These are phyloP conservation scores for Poeciliopsis infans DNA, from an alignment of 2,797 vertebrate genomes.

Conservation along the genomic window DNA sequence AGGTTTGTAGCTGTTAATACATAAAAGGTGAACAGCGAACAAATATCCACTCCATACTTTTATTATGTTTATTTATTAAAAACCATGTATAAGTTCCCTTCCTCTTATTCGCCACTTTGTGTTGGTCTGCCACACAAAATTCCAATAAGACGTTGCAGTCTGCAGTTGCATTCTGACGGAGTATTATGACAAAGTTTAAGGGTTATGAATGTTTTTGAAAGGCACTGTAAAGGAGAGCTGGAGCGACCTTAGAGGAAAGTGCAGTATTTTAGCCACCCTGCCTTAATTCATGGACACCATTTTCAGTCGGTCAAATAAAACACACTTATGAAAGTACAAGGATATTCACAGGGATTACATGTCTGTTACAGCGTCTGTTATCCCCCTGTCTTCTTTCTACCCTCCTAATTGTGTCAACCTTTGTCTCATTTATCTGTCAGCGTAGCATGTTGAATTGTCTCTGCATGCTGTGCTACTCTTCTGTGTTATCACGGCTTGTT, in stretches of 20 bases:
- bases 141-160: neutral
- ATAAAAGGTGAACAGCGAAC: neutral
- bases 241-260: constrained; percentile 57
- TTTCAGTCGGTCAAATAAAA: constrained; percentile 36
- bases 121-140: neutral
- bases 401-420: constrained; percentile 22
- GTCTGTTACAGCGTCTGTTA: constrained; percentile 48
- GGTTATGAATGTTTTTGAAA: neutral
- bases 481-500: constrained; percentile 24
- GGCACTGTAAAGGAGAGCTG: constrained; percentile 9
- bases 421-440: constrained; percentile 41
- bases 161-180: neutral
- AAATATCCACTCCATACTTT: neutral
- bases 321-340: constrained; percentile 18
- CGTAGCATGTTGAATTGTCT: constrained; percentile 55
- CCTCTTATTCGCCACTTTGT: neutral
- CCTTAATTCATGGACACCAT: constrained; percentile 73
- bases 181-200: neutral
- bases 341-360: constrained; percentile 29
- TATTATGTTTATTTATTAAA: neutral
- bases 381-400: constrained; percentile 23
- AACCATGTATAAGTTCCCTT: neutral
- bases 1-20: neutral
- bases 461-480: constrained; percentile 56
- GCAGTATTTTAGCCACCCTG: constrained; percentile 75